Evolutionary conservation across 1,140 invertebrate genomes (phyloP).

Genomic region (Polypedilum pembai): DNA sequence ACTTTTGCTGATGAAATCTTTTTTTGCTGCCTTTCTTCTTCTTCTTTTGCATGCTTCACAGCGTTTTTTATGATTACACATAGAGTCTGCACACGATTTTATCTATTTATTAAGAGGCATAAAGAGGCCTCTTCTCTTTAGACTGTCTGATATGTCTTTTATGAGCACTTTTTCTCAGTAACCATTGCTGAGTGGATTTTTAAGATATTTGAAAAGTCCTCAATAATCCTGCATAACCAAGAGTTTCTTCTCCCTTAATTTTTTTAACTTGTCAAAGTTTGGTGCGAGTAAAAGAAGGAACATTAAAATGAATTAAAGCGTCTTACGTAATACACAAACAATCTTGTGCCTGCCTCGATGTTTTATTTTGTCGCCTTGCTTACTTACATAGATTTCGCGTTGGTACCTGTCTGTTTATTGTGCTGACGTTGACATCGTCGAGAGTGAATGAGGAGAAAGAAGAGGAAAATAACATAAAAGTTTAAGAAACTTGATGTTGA

Average conservation of each 20-base stretch:
- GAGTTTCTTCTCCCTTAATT: too few species aligned
- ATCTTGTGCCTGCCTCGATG: neutral
- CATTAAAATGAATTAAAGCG: constrained; percentile 4
- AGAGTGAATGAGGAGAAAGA: neutral
- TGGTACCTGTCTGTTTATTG: constrained; percentile 16
- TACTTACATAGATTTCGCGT: neutral
- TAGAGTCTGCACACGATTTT: too few species aligned
- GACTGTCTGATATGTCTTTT: constrained; percentile 10
- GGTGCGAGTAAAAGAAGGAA: neutral
- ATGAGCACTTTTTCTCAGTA: neutral
- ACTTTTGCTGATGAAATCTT: constrained; percentile 18
- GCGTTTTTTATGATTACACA: neutral
- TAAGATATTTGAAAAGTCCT: too few species aligned
- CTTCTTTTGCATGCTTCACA: neutral
- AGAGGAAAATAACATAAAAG: neutral
- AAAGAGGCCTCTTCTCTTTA: neutral
- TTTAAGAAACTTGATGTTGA: neutral
- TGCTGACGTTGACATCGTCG: constrained; percentile 9
- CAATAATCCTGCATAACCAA: too few species aligned
- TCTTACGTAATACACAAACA: neutral
- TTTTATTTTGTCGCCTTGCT: too few species aligned
- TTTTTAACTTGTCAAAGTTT: too few species aligned
- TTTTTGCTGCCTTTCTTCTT: neutral
- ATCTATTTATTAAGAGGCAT: neutral
- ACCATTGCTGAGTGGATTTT: too few species aligned